These are phyloP conservation scores for Cladopsammia gracilis DNA, from an alignment of 64 coral and sea anemone species.

Conservation along the genomic window DNA sequence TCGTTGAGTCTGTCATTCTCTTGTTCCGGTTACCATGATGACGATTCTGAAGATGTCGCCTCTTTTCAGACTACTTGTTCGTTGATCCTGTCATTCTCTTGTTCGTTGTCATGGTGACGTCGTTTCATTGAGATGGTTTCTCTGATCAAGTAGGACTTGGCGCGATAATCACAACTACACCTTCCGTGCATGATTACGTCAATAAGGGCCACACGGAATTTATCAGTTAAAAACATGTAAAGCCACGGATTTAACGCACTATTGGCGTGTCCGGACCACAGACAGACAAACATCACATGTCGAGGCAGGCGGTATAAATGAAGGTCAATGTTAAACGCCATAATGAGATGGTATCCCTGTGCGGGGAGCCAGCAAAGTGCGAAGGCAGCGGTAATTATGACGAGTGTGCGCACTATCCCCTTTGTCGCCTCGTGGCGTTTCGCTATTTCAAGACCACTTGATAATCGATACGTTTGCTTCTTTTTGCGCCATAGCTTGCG, in stretches of 20 bases:
- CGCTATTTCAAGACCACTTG: not conserved
- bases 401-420: constrained; percentile 23
- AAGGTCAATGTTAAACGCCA: not conserved
- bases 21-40: too few relatives aligned
- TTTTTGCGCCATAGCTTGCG: not conserved
- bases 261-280: constrained; percentile 55
- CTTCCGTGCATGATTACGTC: not conserved
- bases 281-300: not conserved
- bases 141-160: too few relatives aligned
- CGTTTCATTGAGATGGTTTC: too few relatives aligned
- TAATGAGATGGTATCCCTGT: constrained; percentile 54
- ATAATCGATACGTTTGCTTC: too few relatives aligned
- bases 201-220: constrained; percentile 23
- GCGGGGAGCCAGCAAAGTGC: constrained; percentile 57
- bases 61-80: too few relatives aligned
- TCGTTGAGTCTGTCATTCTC: too few relatives aligned
- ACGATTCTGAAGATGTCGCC: too few relatives aligned
- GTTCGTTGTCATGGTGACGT: too few relatives aligned
- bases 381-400: constrained; percentile 36
- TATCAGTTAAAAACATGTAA: constrained; percentile 39
- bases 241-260: constrained; percentile 62
- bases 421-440: not conserved
- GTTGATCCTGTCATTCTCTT: too few relatives aligned
- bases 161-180: too few relatives aligned
- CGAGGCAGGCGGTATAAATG: not conserved